Evolutionary conservation across 2,888 invertebrate species (phyloP), one percentile per base, ranked within the genome.

Genomic region (Zaprionus obscuricornis): DNA sequence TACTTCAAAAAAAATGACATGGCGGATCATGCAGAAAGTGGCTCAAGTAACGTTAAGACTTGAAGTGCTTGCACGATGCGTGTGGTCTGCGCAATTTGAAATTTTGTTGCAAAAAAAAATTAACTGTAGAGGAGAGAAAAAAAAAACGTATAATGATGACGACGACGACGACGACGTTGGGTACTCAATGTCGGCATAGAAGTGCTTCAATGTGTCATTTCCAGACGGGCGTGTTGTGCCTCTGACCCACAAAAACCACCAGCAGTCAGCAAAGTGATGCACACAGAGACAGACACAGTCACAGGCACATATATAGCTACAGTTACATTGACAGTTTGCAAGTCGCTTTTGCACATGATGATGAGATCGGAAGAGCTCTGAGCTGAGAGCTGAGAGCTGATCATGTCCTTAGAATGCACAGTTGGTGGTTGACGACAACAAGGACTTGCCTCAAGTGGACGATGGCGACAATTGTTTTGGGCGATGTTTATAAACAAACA

Each of bases 391-490:
- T n/a, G n/a, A n/a, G 27, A 31, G 52, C 57, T 37, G 57, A 26
- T 27, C 42, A 56, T 49, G 75, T 81, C 81, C 81, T 83, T 75
- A 83, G 62, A 36, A 13, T 29, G 54, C 81, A 56, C 81, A 83
- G 85, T 57, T 83, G 86, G 85, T 70, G 85, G 55, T 68, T 68
- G 86, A 83, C 84, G 86, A 83, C 84, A 64, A 47, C 69, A 69
- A 85, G 85, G 72, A 78, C 60, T 17, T 42, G 59, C 1, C 64
- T 81, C 75, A 83, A 81, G 85, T 83, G 70, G 22, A 14, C 10
- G 42, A 31, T 43, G 85, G 66, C 85, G 77, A 84, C 82, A 76
- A 84, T 56, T 64, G 39, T 37, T 49, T 31, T n/a, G 13, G 31
- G 20, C 50, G 31, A 47, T 70, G 70, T 85, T 79, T 83, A 64